Base-by-base conservation (phyloP, 2,113 vertebrate genomes). In the Theropithecus gelada region DNA sequence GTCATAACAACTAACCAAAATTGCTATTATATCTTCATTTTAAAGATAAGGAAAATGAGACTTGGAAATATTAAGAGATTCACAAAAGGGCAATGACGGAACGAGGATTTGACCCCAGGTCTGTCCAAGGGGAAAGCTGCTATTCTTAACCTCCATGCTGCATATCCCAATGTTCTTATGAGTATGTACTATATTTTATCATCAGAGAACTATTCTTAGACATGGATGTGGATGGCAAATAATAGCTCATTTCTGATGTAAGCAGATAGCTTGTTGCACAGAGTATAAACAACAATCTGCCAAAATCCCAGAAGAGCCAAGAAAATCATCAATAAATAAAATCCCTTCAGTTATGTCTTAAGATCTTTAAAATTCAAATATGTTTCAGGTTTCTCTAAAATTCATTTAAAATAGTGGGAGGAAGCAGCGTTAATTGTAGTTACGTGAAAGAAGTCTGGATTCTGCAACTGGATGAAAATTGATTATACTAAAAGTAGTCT, bases 401-500 rank as follows among this genome's bases (percentile, higher is more conserved):
- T 84, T 97, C 90, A 96, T 96, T 97, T 88, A 85, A 93, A 96
- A 82, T 68, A 30, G 61, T 48, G 61, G 50, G 32, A 40, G 59
- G 70, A 79, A 94, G 45, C 90, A 57, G 22, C 43, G 48, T 88
- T 97, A 93, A 97, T 96, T 97, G 91, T 61, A 91, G 92, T 79
- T 94, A 90, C 0, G 0, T 96, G 85, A 94, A 85, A 90, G 23
- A 96, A 96, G 48, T 93, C 94, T 96, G 66, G 92, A 90, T 95
- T 97, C 85, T 55, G 90, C 96, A 83, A 85, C 70, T 27, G n/a
- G 89, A 72, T 93, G 84, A 93, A 97, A 97, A 97, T 91, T 94
- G 93, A 97, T 97, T 90, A 64, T 83, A 73, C 84, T 96, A 84
- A 96, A 96, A 95, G 88, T 96, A 93, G 83, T 93, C 91, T 88